phyloP scores from a whole-genome alignment of 2,797 vertebrate species.

The Cercopithecus petaurista region DNA sequence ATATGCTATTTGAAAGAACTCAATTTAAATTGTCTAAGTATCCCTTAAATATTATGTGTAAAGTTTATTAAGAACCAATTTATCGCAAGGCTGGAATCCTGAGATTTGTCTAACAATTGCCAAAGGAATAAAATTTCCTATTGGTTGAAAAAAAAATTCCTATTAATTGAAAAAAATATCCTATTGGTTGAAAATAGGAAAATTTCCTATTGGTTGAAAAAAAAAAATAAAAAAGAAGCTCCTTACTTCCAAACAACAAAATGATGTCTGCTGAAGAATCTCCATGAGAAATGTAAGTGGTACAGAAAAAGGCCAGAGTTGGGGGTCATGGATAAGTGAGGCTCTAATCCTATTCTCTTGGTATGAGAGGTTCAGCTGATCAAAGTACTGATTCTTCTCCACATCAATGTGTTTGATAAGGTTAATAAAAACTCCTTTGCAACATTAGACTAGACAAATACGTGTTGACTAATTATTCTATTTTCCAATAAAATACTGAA shows the following conservation, averaged over 20 bases:
- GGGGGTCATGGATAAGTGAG: background rate
- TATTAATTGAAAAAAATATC: background rate
- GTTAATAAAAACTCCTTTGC: background rate
- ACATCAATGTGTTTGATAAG: background rate
- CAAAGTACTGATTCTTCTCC: background rate
- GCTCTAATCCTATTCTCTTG: background rate
- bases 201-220: background rate
- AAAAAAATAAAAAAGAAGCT: background rate
- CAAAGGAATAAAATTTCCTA: background rate
- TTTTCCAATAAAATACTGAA: background rate
- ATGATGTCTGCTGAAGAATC: background rate
- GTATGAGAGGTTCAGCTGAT: background rate
- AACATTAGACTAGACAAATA: background rate
- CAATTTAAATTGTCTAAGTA: background rate
- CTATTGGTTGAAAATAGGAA: background rate
- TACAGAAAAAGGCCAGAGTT: background rate
- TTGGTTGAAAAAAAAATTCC: background rate
- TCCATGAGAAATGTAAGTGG: background rate
- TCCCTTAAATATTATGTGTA: background rate
- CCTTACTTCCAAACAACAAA: background rate
- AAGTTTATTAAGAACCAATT: background rate
- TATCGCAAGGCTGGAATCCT: background rate
- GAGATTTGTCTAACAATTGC: background rate
- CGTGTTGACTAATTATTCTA: background rate
- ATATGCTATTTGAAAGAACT: background rate